A percentile compares a stretch with the other conserved stretches of the same genome.
phyloP scores from a whole-genome alignment of 2,797 vertebrate species.

The Pseudochirops corinnae region DNA sequence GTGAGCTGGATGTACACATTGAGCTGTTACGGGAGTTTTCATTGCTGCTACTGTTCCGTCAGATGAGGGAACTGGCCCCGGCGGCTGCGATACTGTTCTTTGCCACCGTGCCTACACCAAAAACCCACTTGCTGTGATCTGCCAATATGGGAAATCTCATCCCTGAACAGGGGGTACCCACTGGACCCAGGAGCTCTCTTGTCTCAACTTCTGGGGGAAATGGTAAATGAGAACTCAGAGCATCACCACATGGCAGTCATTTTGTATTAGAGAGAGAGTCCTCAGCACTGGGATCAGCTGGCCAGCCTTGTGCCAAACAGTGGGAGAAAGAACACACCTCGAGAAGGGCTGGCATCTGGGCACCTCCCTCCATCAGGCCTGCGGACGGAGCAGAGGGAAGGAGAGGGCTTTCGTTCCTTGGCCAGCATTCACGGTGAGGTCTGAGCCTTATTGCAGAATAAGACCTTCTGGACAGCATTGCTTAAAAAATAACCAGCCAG shows the following conservation, averaged over 20 bases:
- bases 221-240: neutral
- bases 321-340: neutral
- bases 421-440: slow-evolving; percentile 58
- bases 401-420: neutral
- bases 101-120: slow-evolving; percentile 96
- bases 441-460: slow-evolving; percentile 70
- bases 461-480: slow-evolving; percentile 66
- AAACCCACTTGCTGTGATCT: slow-evolving; percentile 86
- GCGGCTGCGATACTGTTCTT: slow-evolving; percentile 92
- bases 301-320: neutral
- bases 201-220: neutral
- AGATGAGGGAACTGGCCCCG: slow-evolving; percentile 87
- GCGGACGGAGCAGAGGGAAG: no score
- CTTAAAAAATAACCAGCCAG: slow-evolving; percentile 18
- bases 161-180: neutral
- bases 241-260: neutral
- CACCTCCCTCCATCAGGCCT: neutral
- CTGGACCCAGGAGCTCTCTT: neutral
- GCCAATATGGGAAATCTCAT: slow-evolving; percentile 86
- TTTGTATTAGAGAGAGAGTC: neutral
- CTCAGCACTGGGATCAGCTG: neutral
- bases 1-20: slow-evolving; percentile 76
- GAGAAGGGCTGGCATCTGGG: neutral
- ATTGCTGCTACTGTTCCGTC: slow-evolving; percentile 86
- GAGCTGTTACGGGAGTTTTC: slow-evolving; percentile 83